phyloP scores from a whole-genome alignment of 2,113 vertebrate genomes.

The Vanacampus margaritifer region DNA sequence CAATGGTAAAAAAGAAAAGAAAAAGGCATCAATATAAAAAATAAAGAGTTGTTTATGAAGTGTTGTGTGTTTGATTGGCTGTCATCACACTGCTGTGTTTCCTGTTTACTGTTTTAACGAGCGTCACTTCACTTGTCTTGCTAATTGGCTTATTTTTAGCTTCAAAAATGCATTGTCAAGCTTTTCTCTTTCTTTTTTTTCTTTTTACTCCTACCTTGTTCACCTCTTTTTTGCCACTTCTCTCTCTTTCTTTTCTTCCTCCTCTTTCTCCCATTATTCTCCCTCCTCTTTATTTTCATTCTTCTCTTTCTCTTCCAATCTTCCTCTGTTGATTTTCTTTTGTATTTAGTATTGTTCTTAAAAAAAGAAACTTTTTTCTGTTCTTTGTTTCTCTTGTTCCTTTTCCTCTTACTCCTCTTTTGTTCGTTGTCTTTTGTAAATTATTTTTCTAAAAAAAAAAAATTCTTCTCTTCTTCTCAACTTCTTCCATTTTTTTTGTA shows the following conservation, averaged over 20 bases:
- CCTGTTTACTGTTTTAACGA: background rate
- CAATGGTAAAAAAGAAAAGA: no score
- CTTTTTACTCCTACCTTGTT: background rate
- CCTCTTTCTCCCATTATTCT: background rate
- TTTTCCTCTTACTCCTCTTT: background rate
- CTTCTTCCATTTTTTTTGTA: no score
- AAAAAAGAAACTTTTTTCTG: no score
- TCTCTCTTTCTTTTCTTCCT: background rate
- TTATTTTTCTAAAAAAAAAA: no score
- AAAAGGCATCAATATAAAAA: no score
- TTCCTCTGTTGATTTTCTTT: no score
- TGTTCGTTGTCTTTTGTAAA: no score
- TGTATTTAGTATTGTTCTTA: no score
- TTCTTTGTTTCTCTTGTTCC: background rate
- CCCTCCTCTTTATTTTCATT: background rate
- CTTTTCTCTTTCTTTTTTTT: background rate
- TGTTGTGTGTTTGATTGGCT: no score
- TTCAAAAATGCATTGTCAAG: background rate
- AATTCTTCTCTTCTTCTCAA: background rate
- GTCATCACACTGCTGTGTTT: no score
- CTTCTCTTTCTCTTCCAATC: background rate
- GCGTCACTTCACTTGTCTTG: background rate
- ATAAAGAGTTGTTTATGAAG: background rate
- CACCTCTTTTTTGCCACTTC: no score
- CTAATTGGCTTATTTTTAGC: slow-evolving; percentile 2